Base-by-base conservation (phyloP, 1,140 invertebrate genomes). In the Apis cerana region DNA sequence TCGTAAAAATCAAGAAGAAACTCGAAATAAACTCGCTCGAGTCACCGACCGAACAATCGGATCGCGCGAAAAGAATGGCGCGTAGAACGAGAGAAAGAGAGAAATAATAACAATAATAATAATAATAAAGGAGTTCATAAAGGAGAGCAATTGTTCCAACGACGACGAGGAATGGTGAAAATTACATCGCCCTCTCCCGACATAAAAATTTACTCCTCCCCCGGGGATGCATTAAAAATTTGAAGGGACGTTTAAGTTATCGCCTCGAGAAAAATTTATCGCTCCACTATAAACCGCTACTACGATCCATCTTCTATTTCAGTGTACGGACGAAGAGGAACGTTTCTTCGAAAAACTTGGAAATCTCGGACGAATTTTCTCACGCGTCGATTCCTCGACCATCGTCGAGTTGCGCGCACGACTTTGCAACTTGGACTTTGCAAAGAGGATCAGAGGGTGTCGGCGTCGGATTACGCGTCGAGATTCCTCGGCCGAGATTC, bases 361-460 rank as follows among this genome's bases (percentile, higher is more conserved):
- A 33, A 33, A 33, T 33, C 33, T 33, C 3, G 33, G 33, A 7
- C 33, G 33, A n/a, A n/a, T n/a, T 43, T 43, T 43, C 33, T 33
- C 33, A 33, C 33, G 33, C 33, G 33, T 43, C 33, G 4, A 43
- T 43, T 43, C 33, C 0, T 43, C 27, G 27, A 33, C 27, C 2
- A 2, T 33, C 33, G 4, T 43, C 33, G 2, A 4, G 1, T 4
- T 19, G 33, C 33, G 2, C 33, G 5, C 33, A 33, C 33, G 33
- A 80, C 68, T 65, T 78, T 70, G 33, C 50, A 59, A 89, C 43
- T 56, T 59, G 68, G 71, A 67, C 69, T 72, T 82, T 70, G 33
- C 50, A 59, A 89, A 87, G 82, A 83, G 87, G 85, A 88, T 86
- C 82, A 67, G 27, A 79, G n/a, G n/a, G n/a, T n/a, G n/a, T n/a